Evolutionary conservation across 2,113 vertebrate genomes (phyloP).

Genomic region (Callithrix jacchus): DNA sequence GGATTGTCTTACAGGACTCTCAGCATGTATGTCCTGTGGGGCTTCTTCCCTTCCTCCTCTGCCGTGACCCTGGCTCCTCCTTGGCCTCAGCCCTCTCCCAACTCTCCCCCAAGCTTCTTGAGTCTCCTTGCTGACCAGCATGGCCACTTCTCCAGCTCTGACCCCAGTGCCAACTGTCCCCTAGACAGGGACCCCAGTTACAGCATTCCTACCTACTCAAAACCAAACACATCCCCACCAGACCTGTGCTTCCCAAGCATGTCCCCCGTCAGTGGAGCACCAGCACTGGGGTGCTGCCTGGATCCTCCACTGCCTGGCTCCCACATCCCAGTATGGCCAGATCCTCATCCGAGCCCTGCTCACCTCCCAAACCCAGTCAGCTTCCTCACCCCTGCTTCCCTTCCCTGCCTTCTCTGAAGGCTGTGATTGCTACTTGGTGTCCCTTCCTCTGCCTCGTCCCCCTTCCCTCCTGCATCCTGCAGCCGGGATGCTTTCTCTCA

Average conservation of each 20-base stretch:
- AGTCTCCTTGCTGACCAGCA: neutral
- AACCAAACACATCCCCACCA: neutral
- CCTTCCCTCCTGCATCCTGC: neutral
- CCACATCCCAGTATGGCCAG: too few species aligned
- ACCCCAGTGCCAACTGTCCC: neutral
- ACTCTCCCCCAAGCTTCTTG: neutral
- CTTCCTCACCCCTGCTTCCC: neutral
- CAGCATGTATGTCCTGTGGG: neutral
- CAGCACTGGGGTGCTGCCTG: neutral
- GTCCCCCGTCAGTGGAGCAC: neutral
- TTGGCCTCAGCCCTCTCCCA: neutral
- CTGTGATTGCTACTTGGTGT: neutral
- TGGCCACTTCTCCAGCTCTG: neutral
- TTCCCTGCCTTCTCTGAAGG: neutral
- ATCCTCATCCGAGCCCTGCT: neutral
- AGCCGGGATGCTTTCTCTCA: neutral
- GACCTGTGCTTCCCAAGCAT: neutral
- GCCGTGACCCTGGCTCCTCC: neutral
- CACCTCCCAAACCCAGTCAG: neutral
- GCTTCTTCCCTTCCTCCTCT: neutral
- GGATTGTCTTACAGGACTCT: neutral
- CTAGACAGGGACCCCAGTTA: neutral
- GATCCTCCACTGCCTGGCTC: neutral
- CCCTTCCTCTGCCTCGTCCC: neutral
- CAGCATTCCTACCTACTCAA: neutral